These are phyloP conservation scores for Lepidochitona cinerea DNA, from an alignment of 2,888 invertebrate species.

Conservation along the genomic window DNA sequence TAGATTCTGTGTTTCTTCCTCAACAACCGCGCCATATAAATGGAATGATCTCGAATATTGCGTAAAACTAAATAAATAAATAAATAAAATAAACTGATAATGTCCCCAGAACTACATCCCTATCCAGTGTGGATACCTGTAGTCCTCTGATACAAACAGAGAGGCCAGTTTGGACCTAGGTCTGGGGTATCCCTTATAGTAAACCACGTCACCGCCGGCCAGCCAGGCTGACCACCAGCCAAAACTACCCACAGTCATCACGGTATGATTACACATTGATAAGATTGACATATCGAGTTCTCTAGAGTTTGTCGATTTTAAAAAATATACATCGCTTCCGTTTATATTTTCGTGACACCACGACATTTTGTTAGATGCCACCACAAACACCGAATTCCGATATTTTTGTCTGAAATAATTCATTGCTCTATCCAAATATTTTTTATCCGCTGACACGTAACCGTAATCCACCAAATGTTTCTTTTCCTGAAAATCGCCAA, in stretches of 20 bases:
- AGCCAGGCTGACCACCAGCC: conserved; percentile 34
- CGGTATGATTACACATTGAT: conserved; percentile 42
- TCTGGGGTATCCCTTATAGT: conserved; percentile 30
- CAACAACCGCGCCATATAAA: too few relatives aligned
- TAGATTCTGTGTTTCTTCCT: background rate
- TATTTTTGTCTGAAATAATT: conserved; percentile 31
- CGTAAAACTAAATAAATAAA: conserved; percentile 2
- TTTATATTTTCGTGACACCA: conserved; percentile 35
- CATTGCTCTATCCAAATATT: conserved; percentile 35
- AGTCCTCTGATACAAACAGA: conserved; percentile 18
- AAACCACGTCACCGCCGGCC: conserved; percentile 20
- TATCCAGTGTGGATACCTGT: conserved; percentile 24
- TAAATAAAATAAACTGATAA: background rate
- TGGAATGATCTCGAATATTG: too few relatives aligned
- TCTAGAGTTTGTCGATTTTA: conserved; percentile 20
- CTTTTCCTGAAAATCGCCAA: conserved; percentile 31
- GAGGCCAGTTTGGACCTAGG: conserved; percentile 15
- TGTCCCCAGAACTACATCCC: conserved; percentile 9
- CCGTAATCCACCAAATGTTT: conserved; percentile 19
- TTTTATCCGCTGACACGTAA: conserved; percentile 31
- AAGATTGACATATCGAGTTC: conserved; percentile 41
- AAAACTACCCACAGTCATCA: conserved; percentile 47
- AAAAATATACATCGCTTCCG: conserved; percentile 25
- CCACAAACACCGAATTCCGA: conserved; percentile 30
- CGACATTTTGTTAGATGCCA: conserved; percentile 34